Evolutionary conservation across 1,140 invertebrate genomes (phyloP), one percentile per base, ranked within the genome.

Genomic region (Galendromus occidentalis): DNA sequence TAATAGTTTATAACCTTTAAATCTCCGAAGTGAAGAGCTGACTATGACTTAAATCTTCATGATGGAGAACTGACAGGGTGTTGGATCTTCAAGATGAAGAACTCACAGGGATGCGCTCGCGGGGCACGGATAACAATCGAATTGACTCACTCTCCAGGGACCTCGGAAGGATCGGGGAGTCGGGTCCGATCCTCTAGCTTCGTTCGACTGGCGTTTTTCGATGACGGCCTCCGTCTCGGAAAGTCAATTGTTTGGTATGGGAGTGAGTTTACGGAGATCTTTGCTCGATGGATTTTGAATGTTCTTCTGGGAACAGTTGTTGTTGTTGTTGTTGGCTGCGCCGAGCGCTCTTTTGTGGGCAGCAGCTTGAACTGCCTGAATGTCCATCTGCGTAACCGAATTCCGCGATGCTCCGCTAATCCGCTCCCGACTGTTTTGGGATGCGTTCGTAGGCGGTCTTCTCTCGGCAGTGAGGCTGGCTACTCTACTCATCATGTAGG

Each of bases 401-500:
- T 59, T 25, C 22, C 51, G n/a, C 9, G 51, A 59, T 1, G 51
- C 51, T 59, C 51, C 14, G 20, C 25, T 25, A 2, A 59, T 59
- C 25, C 51, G 51, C 17, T 59, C 51, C 1, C 51, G 51, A 33
- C 12, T 29, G 20, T 59, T n/a, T 9, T 59, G 14, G 17, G 51
- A 59, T 1, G 51, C 51, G 33, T 59, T 59, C 33, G 51, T 59
- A 4, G 51, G 51, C 25, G 51, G 51, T 25, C 51, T 25, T 17
- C 51, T 25, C 12, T 59, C 51, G 14, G 51, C 51, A 14, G 51
- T 59, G 4, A 59, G 22, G 14, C 17, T 59, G 14, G 51, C 51
- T 9, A 59, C 51, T 25, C 51, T 17, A 59, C 51, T 59, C 51
- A 59, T 59, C 51, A 59, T 59, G 20, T 59, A 59, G 17, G 51